A percentile compares a stretch with the other conserved stretches of the same genome.
Evolutionary conservation across 2,113 vertebrate genomes (phyloP).

Genomic region (Oryzias celebensis): DNA sequence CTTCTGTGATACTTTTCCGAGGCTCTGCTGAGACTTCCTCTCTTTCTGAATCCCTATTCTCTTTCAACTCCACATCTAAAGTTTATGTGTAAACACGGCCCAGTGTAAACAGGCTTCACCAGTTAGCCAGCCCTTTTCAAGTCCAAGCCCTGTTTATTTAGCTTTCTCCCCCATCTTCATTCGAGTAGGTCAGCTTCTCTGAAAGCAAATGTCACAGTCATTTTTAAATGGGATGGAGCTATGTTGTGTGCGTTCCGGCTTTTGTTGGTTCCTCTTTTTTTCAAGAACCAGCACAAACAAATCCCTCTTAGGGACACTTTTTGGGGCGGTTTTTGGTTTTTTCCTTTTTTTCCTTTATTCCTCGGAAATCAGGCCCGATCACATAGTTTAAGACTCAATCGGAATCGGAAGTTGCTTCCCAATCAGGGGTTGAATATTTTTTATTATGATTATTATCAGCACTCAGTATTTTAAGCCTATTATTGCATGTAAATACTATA

Average conservation of each 20-base stretch:
- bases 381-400: too few relatives aligned
- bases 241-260: slow-evolving; percentile 3
- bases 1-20: slow-evolving; percentile 65
- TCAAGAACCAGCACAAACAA: slow-evolving; percentile 25
- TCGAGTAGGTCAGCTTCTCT: slow-evolving; percentile 49
- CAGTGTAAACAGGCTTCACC: slow-evolving; percentile 62
- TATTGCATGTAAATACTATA: too few relatives aligned
- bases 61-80: slow-evolving; percentile 75
- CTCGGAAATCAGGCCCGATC: too few relatives aligned
- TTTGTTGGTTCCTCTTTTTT: slow-evolving; percentile 31
- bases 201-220: slow-evolving; percentile 44
- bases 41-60: slow-evolving; percentile 68
- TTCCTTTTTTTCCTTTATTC: slow-evolving; percentile 5
- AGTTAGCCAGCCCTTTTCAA: slow-evolving; percentile 43
- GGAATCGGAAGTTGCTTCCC: too few relatives aligned
- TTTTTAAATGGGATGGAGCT: slow-evolving; percentile 27
- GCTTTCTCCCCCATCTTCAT: slow-evolving; percentile 28
- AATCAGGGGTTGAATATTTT: too few relatives aligned
- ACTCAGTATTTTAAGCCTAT: too few relatives aligned
- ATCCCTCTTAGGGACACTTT: slow-evolving; percentile 43
- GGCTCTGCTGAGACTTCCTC: slow-evolving; percentile 71
- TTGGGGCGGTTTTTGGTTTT: slow-evolving; percentile 37
- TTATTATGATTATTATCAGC: too few relatives aligned
- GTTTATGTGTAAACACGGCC: slow-evolving; percentile 70
- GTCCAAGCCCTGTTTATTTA: slow-evolving; percentile 56